Base-by-base conservation (phyloP, 2,888 invertebrate species). In the Papilio demoleus region DNA sequence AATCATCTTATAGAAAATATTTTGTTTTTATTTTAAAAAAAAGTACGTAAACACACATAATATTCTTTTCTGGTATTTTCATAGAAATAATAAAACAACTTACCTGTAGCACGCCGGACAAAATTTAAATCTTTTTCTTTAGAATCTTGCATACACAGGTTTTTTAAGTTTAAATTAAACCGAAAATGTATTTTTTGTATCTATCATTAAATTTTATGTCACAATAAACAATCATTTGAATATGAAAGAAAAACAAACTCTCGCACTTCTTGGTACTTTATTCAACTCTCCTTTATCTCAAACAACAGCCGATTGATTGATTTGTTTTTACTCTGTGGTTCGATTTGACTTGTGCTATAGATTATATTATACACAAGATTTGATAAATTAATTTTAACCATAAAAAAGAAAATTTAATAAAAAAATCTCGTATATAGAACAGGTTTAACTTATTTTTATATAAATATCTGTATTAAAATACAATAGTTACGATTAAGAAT, bases 271-370 rank as follows among this genome's bases (percentile, higher is more conserved):
- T 24, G 27, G 31, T 1, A 34, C 34, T 34, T 38, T 12, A 12
- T 19, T 42, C 59, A 67, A 53, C 53, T 62, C 42, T 50, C 24
- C 19, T 61, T 50, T 67, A 60, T 42, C 53, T 63, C 67, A 70
- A 70, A 71, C 68, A 71, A 56, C 61, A 65, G 24, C 50, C 67
- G 63, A 72, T 73, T 73, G 71, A 71, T 71, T 71, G 71, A 73
- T 72, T 71, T 60, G 27, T 45, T 36, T 50, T 64, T 45, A 47
- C 61, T 24, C 11, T 56, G 24, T 42, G n/a, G 1, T 61, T n/a
- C 5, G 53, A 11, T 58, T 17, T 42, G 19, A 47, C 47, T 47
- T 47, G 19, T 47, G 12, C 22, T 11, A 22, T 11, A 47, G 47
- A 47, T 22, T 22, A 47, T n/a, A 24, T 9, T 42, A n/a, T n/a